phyloP scores from a whole-genome alignment of 2,797 vertebrate genomes.

The Microctenopoma lineatum region DNA sequence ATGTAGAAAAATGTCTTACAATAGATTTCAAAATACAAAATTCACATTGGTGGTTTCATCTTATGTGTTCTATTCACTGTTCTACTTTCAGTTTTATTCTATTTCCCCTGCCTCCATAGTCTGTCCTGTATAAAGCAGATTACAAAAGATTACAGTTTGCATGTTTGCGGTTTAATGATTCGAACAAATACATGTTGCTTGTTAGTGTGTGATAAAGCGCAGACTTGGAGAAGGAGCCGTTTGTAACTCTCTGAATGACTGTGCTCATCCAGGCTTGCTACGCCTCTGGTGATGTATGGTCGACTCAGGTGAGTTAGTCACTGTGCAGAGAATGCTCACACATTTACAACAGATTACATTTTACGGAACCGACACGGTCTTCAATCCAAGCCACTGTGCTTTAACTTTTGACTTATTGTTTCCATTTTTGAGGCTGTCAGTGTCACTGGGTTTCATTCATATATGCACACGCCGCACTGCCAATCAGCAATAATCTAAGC shows the following conservation, averaged over 20 bases:
- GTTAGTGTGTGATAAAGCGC: conserved; percentile 59
- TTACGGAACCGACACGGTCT: neutral
- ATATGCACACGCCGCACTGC: neutral
- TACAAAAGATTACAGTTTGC: conserved; percentile 61
- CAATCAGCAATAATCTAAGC: neutral
- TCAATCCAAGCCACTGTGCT: neutral
- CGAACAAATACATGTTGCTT: conserved; percentile 59
- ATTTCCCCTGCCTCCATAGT: conserved; percentile 13
- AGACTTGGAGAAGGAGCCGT: conserved; percentile 35
- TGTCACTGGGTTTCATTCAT: neutral
- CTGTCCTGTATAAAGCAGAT: conserved; percentile 44
- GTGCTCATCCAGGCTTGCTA: conserved; percentile 49
- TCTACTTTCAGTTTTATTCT: conserved; percentile 9
- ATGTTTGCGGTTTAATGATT: conserved; percentile 52
- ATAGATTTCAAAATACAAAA: neutral
- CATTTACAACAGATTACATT: conserved; percentile 18
- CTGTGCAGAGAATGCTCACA: conserved; percentile 17
- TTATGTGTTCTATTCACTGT: neutral
- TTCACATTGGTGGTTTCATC: neutral
- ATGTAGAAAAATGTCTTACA: neutral
- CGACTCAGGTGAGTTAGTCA: conserved; percentile 44
- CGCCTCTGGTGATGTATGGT: conserved; percentile 47
- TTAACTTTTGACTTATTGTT: conserved; percentile 6
- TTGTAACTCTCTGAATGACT: conserved; percentile 48
- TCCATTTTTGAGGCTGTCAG: neutral